These are phyloP conservation scores for Turdus rufiventris DNA, from an alignment of 2,113 vertebrate genomes.

Conservation along the genomic window DNA sequence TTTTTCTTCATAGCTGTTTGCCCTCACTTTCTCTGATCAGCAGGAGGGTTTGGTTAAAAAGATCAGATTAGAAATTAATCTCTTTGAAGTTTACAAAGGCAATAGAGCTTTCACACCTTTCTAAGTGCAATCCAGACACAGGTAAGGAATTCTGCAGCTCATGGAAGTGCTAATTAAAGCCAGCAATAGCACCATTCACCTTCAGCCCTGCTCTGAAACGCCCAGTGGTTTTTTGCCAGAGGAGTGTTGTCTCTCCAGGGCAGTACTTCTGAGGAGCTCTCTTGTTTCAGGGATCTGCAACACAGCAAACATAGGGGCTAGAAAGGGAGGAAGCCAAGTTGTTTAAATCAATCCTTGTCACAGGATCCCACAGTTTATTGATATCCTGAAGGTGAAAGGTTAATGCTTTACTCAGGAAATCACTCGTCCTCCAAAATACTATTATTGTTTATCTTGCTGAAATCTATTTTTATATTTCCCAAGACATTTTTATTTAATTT, in stretches of 20 bases:
- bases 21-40: slow-evolving; percentile 45
- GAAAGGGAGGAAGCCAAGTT: background rate
- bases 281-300: background rate
- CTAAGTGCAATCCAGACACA: slow-evolving; percentile 13
- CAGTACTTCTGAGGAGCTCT: background rate
- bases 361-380: slow-evolving; percentile 31
- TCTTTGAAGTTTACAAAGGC: slow-evolving; percentile 60
- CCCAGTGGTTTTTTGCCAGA: background rate
- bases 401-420: slow-evolving; percentile 64
- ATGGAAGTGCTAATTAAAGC: slow-evolving; percentile 60
- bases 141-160: slow-evolving; percentile 16
- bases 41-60: slow-evolving; percentile 29
- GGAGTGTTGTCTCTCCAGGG: background rate
- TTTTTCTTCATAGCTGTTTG: slow-evolving; percentile 17
- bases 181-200: slow-evolving; percentile 31
- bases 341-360: slow-evolving; percentile 48
- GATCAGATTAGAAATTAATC: slow-evolving; percentile 45
- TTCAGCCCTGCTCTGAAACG: slow-evolving; percentile 12
- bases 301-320: background rate
- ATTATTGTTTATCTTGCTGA: slow-evolving; percentile 66
- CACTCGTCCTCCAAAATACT: slow-evolving; percentile 61
- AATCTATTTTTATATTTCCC: slow-evolving; percentile 66
- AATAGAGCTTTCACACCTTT: slow-evolving; percentile 46
- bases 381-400: slow-evolving; percentile 60
- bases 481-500: slow-evolving; percentile 62